Evolutionary conservation across 1,140 invertebrate species (phyloP).

Genomic region (Meloidogyne floridensis): DNA sequence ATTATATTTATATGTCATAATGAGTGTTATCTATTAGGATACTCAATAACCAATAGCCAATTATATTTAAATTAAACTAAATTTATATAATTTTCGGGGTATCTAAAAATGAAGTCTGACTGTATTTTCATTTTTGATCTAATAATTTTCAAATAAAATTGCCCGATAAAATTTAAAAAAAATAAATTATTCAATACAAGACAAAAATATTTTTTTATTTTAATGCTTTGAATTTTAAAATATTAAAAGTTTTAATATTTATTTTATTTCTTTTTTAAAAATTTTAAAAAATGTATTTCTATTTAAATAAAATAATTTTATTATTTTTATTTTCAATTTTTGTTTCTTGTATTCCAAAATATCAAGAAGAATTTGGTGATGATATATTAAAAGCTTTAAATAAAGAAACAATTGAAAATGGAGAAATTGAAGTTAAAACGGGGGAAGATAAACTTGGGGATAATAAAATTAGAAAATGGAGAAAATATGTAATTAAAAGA

Average conservation of each 20-base stretch:
- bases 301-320: background rate
- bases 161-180: too few relatives aligned
- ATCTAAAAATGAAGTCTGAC: too few relatives aligned
- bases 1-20: too few relatives aligned
- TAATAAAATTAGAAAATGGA: constrained; percentile 10
- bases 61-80: too few relatives aligned
- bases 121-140: too few relatives aligned
- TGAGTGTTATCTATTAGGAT: too few relatives aligned
- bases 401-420: constrained; percentile 18
- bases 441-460: background rate
- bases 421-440: constrained; percentile 11
- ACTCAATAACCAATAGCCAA: too few relatives aligned
- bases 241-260: background rate
- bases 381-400: constrained; percentile 1
- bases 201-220: too few relatives aligned
- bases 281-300: background rate
- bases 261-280: background rate
- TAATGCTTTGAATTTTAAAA: background rate
- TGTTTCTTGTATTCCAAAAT: background rate
- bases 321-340: constrained; percentile 3
- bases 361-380: background rate
- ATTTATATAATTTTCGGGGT: too few relatives aligned
- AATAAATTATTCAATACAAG: too few relatives aligned
- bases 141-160: too few relatives aligned
- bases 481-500: constrained; percentile 10